phyloP scores from a whole-genome alignment of 2,797 vertebrate species.

The Rhinoraja longicauda region DNA sequence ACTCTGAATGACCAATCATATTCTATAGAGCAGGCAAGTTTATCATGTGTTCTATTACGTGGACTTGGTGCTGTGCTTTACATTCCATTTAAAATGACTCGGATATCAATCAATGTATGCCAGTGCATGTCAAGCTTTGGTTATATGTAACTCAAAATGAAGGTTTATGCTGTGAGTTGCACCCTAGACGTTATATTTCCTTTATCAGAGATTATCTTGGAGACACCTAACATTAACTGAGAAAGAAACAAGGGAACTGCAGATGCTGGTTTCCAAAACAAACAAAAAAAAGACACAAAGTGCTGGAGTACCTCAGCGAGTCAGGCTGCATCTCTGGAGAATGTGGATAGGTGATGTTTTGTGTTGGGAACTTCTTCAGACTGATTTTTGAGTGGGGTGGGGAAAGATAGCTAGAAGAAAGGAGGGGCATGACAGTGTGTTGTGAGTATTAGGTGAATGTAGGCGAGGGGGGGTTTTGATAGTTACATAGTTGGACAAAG shows the following conservation, averaged over 20 bases:
- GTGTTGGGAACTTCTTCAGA: too few relatives aligned
- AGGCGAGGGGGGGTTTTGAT: too few relatives aligned
- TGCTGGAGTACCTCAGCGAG: too few relatives aligned
- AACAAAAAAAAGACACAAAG: too few relatives aligned
- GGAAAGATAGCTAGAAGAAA: too few relatives aligned
- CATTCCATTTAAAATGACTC: background rate
- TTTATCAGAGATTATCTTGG: background rate
- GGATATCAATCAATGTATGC: background rate
- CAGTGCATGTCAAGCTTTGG: background rate
- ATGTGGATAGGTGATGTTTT: too few relatives aligned
- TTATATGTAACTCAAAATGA: background rate
- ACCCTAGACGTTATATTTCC: background rate
- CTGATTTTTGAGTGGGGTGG: too few relatives aligned
- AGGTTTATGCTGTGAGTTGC: background rate
- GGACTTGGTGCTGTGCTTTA: background rate
- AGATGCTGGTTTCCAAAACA: background rate
- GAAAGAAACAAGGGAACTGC: too few relatives aligned
- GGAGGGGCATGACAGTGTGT: too few relatives aligned
- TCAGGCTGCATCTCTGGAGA: too few relatives aligned
- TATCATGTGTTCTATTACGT: background rate
- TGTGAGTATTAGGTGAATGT: too few relatives aligned
- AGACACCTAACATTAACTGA: background rate
- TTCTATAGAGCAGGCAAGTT: background rate
- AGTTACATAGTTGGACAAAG: too few relatives aligned
- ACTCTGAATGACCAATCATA: background rate